Evolutionary conservation across 2,888 invertebrate species (phyloP).

Genomic region (Eurytoma adleriae): DNA sequence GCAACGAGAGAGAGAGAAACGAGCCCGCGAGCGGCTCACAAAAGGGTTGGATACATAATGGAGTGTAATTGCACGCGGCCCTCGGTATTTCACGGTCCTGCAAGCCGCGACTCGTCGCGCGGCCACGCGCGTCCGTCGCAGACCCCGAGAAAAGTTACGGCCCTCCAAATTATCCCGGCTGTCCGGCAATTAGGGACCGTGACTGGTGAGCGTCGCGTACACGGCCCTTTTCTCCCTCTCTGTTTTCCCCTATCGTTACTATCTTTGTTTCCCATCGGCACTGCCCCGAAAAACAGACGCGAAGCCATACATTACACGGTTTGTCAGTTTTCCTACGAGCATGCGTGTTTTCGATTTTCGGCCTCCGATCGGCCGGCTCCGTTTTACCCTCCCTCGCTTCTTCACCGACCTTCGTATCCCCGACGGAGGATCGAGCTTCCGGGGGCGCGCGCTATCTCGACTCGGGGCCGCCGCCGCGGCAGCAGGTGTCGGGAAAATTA

Average conservation of each 20-base stretch:
- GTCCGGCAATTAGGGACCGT: conserved; percentile 70
- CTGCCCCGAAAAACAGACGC: neutral
- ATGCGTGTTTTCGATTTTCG: neutral
- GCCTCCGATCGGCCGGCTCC: neutral
- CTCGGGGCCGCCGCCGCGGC: neutral
- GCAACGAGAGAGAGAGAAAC: conserved; percentile 20
- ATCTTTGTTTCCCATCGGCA: neutral
- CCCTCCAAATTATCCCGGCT: conserved; percentile 51
- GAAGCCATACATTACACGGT: neutral
- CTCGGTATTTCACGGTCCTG: conserved; percentile 37
- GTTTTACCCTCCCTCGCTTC: neutral
- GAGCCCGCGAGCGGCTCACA: conserved; percentile 17
- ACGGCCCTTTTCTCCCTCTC: neutral
- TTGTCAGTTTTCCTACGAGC: neutral
- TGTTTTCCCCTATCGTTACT: neutral
- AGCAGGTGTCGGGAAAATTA: conserved; percentile 53
- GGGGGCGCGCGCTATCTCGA: neutral
- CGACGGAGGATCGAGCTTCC: neutral
- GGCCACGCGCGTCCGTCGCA: neutral
- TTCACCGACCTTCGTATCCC: no score
- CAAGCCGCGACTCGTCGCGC: no score
- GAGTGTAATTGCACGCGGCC: conserved; percentile 44
- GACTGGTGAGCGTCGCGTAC: conserved; percentile 63
- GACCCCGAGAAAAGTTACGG: neutral
- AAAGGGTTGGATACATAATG: conserved; percentile 41